A percentile compares a stretch with the other conserved stretches of the same genome.
Evolutionary conservation across 2,797 vertebrate species (phyloP).

Genomic region (Rhinogobio ventralis): DNA sequence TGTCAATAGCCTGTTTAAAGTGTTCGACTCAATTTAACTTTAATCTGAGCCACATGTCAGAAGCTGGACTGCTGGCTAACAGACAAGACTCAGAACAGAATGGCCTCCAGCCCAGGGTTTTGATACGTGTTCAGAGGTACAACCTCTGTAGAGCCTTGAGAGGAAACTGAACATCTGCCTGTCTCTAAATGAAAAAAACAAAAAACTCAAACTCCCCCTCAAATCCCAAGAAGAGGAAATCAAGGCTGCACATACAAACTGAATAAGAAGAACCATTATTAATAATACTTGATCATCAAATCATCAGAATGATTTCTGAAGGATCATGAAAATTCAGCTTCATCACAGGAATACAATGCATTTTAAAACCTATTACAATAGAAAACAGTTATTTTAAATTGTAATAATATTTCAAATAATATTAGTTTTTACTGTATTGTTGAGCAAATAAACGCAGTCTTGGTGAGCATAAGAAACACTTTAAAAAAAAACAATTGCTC

Average conservation of each 20-base stretch:
- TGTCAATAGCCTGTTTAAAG: conserved; percentile 14
- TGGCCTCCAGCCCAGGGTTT: background rate
- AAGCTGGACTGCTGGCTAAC: background rate
- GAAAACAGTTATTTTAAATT: background rate
- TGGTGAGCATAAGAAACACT: background rate
- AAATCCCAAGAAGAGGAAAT: conserved; percentile 22
- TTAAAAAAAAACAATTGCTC: no score
- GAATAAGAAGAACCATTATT: background rate
- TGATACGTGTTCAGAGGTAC: background rate
- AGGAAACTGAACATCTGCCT: background rate
- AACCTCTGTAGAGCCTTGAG: background rate
- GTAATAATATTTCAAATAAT: background rate
- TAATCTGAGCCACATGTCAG: conserved; percentile 19
- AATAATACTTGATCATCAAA: background rate
- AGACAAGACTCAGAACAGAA: background rate
- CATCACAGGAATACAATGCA: background rate
- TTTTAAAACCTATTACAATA: background rate
- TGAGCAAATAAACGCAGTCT: background rate
- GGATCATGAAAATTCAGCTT: background rate
- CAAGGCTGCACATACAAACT: background rate
- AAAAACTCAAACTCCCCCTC: conserved; percentile 2
- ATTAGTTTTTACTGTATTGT: background rate
- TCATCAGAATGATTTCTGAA: background rate
- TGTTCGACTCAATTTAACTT: conserved; percentile 1
- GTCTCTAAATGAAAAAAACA: background rate